phyloP scores from a whole-genome alignment of 2,888 invertebrate genomes.

The Drosophila anceps region DNA sequence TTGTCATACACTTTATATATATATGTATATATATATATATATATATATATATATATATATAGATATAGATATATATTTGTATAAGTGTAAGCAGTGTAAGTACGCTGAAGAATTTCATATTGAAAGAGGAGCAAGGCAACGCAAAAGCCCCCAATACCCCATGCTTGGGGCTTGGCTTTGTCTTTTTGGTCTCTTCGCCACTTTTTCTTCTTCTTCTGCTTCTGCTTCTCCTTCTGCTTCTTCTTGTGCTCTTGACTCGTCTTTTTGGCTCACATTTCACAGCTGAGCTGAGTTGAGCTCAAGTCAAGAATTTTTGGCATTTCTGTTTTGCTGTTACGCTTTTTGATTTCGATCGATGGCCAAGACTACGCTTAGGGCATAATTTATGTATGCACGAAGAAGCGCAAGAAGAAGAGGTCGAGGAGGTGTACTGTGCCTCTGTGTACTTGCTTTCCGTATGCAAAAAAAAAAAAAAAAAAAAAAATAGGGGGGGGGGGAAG shows the following conservation, averaged over 20 bases:
- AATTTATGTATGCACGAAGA: conserved; percentile 50
- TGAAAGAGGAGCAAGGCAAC: conserved; percentile 54
- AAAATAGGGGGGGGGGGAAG: no score
- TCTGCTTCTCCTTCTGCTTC: background rate
- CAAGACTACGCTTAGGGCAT: conserved; percentile 51
- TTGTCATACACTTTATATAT: conserved; percentile 3
- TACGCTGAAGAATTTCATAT: conserved; percentile 74
- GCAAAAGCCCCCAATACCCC: conserved; percentile 32
- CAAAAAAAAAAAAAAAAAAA: no score
- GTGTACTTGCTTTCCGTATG: conserved; percentile 48
- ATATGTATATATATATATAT: background rate
- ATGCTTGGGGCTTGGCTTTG: conserved; percentile 36
- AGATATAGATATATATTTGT: background rate
- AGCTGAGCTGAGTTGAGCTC: conserved; percentile 59
- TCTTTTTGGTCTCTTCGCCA: background rate
- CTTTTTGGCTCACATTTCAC: conserved; percentile 56
- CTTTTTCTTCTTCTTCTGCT: background rate
- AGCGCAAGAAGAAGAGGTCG: background rate
- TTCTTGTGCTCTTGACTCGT: conserved; percentile 28
- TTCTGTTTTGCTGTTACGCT: conserved; percentile 79
- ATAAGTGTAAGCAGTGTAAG: conserved; percentile 40
- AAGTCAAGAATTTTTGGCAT: conserved; percentile 72
- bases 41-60: background rate
- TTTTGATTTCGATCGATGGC: conserved; percentile 81
- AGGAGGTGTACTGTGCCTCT: conserved; percentile 7